A percentile compares a stretch with the other conserved stretches of the same genome.
Conservation (phyloP, 2,888 invertebrate species). For the Standfussiana lucernea region DNA sequence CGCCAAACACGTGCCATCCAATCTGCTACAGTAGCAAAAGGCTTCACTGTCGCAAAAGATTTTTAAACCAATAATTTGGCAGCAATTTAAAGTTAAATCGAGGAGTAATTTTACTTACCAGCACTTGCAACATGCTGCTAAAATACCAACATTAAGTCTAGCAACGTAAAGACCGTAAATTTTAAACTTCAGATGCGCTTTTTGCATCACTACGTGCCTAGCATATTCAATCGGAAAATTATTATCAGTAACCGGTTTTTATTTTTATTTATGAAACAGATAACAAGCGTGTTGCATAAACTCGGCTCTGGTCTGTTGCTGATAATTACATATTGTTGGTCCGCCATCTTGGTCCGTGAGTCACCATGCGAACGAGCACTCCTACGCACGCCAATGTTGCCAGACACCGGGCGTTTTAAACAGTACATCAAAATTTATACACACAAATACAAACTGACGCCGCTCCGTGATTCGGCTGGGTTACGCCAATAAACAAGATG, state of each 20-base stretch:
- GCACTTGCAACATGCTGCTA: slow-evolving; percentile 14
- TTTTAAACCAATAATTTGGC: slow-evolving; percentile 25
- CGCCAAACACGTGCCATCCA: slow-evolving; percentile 48
- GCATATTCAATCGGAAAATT: slow-evolving; percentile 27
- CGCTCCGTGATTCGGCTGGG: slow-evolving; percentile 63
- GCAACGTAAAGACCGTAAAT: slow-evolving; percentile 8
- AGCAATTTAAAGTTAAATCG: slow-evolving; percentile 28
- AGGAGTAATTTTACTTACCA: slow-evolving; percentile 22
- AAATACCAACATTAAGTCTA: slow-evolving; percentile 26
- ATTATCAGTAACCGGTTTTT: slow-evolving; percentile 44
- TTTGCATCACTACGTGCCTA: slow-evolving; percentile 34
- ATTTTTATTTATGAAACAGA: slow-evolving; percentile 62
- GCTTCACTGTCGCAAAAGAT: slow-evolving; percentile 5
- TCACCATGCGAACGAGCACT: slow-evolving; percentile 73
- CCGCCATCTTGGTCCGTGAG: slow-evolving; percentile 82
- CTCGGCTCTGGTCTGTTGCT: slow-evolving; percentile 68
- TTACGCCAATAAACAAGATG: slow-evolving; percentile 67
- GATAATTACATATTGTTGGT: slow-evolving; percentile 85
- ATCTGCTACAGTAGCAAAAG: slow-evolving; percentile 21
- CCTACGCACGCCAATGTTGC: slow-evolving; percentile 78
- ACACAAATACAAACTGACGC: slow-evolving; percentile 68
- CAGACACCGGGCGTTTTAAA: slow-evolving; percentile 76
- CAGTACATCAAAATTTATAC: slow-evolving; percentile 79
- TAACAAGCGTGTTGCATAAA: slow-evolving; percentile 63
- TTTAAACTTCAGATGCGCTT: slow-evolving; percentile 43